A percentile compares a stretch with the other conserved stretches of the same genome.
phyloP scores from a whole-genome alignment of 2,888 invertebrate species.

The Bimastos eiseni region DNA sequence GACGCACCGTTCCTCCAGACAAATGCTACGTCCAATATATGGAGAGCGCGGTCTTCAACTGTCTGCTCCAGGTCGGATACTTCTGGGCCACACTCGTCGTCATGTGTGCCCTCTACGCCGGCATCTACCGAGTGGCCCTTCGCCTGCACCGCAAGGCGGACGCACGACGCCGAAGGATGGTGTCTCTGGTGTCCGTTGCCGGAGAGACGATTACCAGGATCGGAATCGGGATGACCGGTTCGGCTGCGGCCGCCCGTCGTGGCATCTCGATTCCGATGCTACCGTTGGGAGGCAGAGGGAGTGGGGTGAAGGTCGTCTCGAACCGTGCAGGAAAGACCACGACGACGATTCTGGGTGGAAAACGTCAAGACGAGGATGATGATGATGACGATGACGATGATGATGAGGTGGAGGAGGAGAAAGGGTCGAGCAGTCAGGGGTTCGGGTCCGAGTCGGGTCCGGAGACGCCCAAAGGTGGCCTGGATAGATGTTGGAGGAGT shows the following conservation, averaged over 20 bases:
- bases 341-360: too few relatives aligned
- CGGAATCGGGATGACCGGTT: conserved; percentile 38
- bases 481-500: too few relatives aligned
- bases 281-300: too few relatives aligned
- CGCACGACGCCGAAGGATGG: conserved; percentile 83
- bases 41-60: conserved; percentile 95
- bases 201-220: conserved; percentile 50
- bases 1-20: conserved; percentile 80
- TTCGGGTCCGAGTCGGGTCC: too few relatives aligned
- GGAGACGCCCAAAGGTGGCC: too few relatives aligned
- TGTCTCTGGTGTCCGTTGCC: conserved; percentile 50
- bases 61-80: conserved; percentile 91
- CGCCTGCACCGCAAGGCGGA: conserved; percentile 96
- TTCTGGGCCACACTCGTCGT: conserved; percentile 97
- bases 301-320: too few relatives aligned
- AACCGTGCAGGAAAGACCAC: too few relatives aligned
- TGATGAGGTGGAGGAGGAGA: neutral
- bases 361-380: conserved; percentile 34
- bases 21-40: conserved; percentile 95
- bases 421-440: neutral
- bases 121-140: conserved; percentile 94
- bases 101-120: conserved; percentile 90
- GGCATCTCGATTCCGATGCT: neutral
- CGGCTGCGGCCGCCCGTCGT: neutral
- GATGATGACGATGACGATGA: neutral